Evolutionary conservation across 2,113 vertebrate genomes (phyloP), one percentile per base, ranked within the genome.

Genomic region (Athene noctua): DNA sequence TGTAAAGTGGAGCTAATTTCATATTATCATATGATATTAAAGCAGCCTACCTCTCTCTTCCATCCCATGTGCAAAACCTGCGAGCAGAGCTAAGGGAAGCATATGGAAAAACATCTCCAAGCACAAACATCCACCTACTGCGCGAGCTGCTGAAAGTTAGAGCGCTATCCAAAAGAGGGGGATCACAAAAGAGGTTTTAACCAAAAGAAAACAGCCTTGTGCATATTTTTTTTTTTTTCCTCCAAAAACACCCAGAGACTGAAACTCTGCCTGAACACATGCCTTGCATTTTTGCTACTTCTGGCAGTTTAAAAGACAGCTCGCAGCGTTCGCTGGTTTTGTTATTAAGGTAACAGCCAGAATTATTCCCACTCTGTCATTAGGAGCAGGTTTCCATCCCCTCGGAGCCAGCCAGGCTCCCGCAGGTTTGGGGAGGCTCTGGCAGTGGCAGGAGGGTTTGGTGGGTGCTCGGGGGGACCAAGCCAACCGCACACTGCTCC

Each of bases 61-160:
- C 92, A 90, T 32, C 93, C 87, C 92, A 47, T 66, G 77, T 22
- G 52, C 61, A 59, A 75, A 93, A 67, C 49, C 80, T 17, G 63
- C 0, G 15, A 94, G 85, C 11, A 0, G 63, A 94, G 94, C 96
- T 70, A 27, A 29, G 85, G 86, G 96, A 91, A 96, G 79, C 94
- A 73, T 47, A 95, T 77, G 92, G 93, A 93, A 92, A 96, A 94
- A 72, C 85, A 95, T 79, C 88, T 62, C 88, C 74, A 85, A 92
- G 96, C 54, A 70, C 85, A 93, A 93, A 90, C 94, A 94, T 46
- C 94, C 92, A 95, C 94, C 94, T 83, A 82, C 93, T 1, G 90
- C 26, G 0, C 3, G 87, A 95, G 94, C 93, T 88, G 92, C 2
- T 27, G 30, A 49, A 86, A 65, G 58, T 4, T 29, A 44, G 62